Evolutionary conservation across 2,113 vertebrate species (phyloP), one percentile per base, ranked within the genome.

Genomic region (Acanthisitta chloris): DNA sequence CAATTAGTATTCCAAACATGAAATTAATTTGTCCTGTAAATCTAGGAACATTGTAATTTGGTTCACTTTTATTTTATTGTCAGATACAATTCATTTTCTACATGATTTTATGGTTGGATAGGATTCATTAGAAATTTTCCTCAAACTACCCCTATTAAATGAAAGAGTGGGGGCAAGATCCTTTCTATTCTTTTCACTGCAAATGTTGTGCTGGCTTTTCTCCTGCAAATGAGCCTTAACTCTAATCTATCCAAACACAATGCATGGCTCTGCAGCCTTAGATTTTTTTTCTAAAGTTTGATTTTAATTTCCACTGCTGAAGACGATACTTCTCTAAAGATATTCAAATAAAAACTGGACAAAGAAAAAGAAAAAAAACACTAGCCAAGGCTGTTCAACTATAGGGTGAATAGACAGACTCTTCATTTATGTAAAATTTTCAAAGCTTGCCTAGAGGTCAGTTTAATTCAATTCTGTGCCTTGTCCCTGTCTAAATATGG

Each of bases 31-130:
- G 95, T 94, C 90, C 90, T 96, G 89, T 1, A 52, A 97, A 96
- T 98, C 97, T 83, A 95, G 93, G 96, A 97, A 96, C 92, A 94
- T 96, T 97, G 97, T 97, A 97, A 98, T 98, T 98, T 97, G 94
- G 96, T 98, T 98, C 96, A 95, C 81, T 98, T 98, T 98, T 98
- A 98, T 98, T 98, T 98, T 97, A 98, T 97, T 98, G 97, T 98
- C 97, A 98, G 97, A 97, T 97, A 96, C 81, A 42, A 97, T 97
- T 98, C 96, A 98, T 97, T 97, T 98, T 97, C 96, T 96, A 94
- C 97, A 97, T 97, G 97, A 98, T 98, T 98, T 98, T 98, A 98
- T 97, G 97, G 97, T 97, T 98, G 97, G 97, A 97, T 98, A 98
- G 96, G 81, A 98, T 97, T 97, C 97, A 97, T 98, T 97, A 98